Base-by-base conservation (phyloP, 2,797 vertebrate species). In the Thripadectes ignobilis region DNA sequence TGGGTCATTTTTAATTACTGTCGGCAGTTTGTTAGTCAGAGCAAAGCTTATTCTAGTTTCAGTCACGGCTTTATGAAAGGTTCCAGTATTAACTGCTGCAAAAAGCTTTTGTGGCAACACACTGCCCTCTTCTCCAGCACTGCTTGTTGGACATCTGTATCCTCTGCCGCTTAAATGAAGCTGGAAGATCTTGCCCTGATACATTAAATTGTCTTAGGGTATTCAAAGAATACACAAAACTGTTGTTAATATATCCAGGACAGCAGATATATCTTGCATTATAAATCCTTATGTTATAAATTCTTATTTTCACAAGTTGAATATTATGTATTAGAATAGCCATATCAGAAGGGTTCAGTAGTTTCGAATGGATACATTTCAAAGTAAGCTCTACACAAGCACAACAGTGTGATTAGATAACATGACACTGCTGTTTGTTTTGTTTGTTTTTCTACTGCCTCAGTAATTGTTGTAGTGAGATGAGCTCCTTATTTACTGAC, bases 1-100 rank as follows among this genome's bases (percentile, higher is more conserved):
- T 89, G 55, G 59, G 38, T 93, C 72, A 71, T 85, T 91, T 96
- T 97, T 97, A 96, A 95, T 97, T 97, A 87, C 61, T 90, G 54
- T 58, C 61, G 92, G 94, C 88, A 92, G 36, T 85, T 95, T 95
- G 57, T 95, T 97, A 95, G 72, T 65, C n/a, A 13, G 77, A 94
- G 62, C 85, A 93, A 96, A 95, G 58, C 85, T 94, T 84, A 76
- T 20, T 93, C 20, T 86, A 66, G 51, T 86, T 96, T 88, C 83
- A 94, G 93, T 92, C 48, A 45, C 11, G 12, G 62, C 80, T 88
- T 61, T 93, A 41, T 48, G 52, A 96, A 84, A 89, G 45, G 12
- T 88, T 91, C n/a, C 45, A 32, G 15, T 69, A 34, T 81, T 88
- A 71, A 41, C 36, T 72, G 34, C 48, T 77, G 18, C 23, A 61